Evolutionary conservation across 2,888 invertebrate genomes (phyloP), one percentile per base, ranked within the genome.

Genomic region (Halocaridina rubra): DNA sequence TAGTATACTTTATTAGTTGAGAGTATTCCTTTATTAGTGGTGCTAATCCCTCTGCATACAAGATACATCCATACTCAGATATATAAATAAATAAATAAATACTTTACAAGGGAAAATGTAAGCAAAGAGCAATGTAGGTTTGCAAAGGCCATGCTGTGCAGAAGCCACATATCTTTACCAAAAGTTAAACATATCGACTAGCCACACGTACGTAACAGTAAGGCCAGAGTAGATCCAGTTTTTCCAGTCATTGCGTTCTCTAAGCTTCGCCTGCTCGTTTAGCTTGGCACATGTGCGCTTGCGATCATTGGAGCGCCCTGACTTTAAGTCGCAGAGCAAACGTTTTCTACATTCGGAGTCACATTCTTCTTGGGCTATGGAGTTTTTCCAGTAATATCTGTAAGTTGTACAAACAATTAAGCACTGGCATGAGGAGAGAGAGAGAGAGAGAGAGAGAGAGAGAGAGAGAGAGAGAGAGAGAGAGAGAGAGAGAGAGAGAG

Each of bases 341-440:
- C 96, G 93, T 91, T 96, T 96, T 88, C 95, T 95, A 90, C 97
- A 97, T 89, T 96, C 96, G 7, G 94, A 94, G 91, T 96, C 95
- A 90, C 97, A 97, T 0, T 92, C 91, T 10, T 96, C 95, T 59
- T 95, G 93, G 0, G 95, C 95, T 0, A 96, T 96, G 84, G 96
- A 96, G 90, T 95, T 96, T 91, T 97, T 97, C 93, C 96, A 96
- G 91, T 97, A 97, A 90, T 96, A 94, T 90, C 96, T 96, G 89
- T 0, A 90, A 24, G 46, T 46, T 46, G 8, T 46, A 46, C 10
- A 46, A 46, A 10, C 46, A 46, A 46, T 8, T 46, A 46, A n/a
- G n/a, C n/a, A n/a, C n/a, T 13, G 57, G 32, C n/a, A 76, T 19
- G 29, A 24, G 22, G 67, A 24, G 24, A 67, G 67, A 67, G 24